Conservation (phyloP, 2,888 invertebrate genomes). For the Cephus sareptanus region DNA sequence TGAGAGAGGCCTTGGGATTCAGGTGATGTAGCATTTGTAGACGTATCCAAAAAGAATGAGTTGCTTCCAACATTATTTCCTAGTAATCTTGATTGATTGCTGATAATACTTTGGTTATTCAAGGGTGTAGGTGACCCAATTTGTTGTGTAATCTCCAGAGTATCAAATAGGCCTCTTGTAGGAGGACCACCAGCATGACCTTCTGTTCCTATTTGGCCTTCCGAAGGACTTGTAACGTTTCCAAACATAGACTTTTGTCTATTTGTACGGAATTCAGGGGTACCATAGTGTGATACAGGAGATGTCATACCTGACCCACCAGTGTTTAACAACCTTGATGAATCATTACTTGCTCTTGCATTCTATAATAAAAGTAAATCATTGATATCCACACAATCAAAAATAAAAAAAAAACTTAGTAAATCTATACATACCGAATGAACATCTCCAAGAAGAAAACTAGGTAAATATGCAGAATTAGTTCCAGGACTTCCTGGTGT, state of each 20-base stretch:
- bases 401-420: not conserved
- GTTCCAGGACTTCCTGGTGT: constrained; percentile 75
- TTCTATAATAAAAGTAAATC: constrained; percentile 40
- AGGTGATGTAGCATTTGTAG: constrained; percentile 44
- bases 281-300: constrained; percentile 49
- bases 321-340: constrained; percentile 64
- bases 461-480: constrained; percentile 79
- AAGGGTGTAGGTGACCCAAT: not conserved
- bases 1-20: constrained; percentile 59
- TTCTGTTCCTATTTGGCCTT: constrained; percentile 51
- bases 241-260: constrained; percentile 62
- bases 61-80: constrained; percentile 39
- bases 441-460: constrained; percentile 81
- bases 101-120: constrained; percentile 13
- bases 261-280: constrained; percentile 57
- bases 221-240: constrained; percentile 43
- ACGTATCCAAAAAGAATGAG: constrained; percentile 51
- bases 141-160: constrained; percentile 68
- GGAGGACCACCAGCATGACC: constrained; percentile 75
- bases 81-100: constrained; percentile 28
- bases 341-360: constrained; percentile 41
- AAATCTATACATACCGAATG: constrained; percentile 63
- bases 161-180: constrained; percentile 77
- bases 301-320: constrained; percentile 42
- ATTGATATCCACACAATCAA: not conserved